Conservation (phyloP, 2,797 vertebrate species). For the Hoplostethus atlanticus region DNA sequence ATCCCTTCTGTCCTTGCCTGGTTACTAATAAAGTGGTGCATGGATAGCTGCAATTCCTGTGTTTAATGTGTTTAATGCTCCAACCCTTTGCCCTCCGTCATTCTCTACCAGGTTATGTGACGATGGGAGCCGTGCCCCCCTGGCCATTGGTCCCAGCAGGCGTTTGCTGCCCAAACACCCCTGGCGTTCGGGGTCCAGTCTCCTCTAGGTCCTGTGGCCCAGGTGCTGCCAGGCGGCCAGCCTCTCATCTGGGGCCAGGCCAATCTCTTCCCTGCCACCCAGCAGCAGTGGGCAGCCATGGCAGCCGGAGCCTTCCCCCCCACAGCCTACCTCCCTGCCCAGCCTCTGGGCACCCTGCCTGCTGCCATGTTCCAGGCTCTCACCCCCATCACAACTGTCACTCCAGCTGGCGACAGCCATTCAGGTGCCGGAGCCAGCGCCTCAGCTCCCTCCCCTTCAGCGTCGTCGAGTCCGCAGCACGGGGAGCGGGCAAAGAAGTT, state of each 20-base stretch:
- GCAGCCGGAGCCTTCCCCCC: conserved; percentile 94
- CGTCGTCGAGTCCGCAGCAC: conserved; percentile 93
- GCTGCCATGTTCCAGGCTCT: conserved; percentile 98
- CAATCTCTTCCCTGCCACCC: conserved; percentile 93
- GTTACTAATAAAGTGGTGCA: background rate
- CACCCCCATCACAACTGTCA: conserved; percentile 89
- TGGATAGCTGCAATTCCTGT: background rate
- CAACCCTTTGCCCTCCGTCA: background rate
- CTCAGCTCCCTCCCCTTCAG: conserved; percentile 80
- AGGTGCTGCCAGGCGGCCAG: conserved; percentile 97
- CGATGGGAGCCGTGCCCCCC: conserved; percentile 97
- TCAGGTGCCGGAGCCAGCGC: conserved; percentile 69
- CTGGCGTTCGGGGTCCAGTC: conserved; percentile 96
- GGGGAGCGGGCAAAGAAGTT: conserved; percentile 91
- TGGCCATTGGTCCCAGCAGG: conserved; percentile 97
- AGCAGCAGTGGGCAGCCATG: conserved; percentile 98
- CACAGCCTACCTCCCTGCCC: conserved; percentile 97
- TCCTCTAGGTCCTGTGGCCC: conserved; percentile 88
- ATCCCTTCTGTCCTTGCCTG: conserved; percentile 1
- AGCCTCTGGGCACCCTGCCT: conserved; percentile 95
- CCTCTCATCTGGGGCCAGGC: conserved; percentile 97
- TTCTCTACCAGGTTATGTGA: conserved; percentile 92
- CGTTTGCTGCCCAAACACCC: conserved; percentile 91
- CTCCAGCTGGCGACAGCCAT: conserved; percentile 86
- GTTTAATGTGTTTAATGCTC: background rate